Base-by-base conservation (phyloP, 2,888 invertebrate species). In the Epirrhoe tristata region DNA sequence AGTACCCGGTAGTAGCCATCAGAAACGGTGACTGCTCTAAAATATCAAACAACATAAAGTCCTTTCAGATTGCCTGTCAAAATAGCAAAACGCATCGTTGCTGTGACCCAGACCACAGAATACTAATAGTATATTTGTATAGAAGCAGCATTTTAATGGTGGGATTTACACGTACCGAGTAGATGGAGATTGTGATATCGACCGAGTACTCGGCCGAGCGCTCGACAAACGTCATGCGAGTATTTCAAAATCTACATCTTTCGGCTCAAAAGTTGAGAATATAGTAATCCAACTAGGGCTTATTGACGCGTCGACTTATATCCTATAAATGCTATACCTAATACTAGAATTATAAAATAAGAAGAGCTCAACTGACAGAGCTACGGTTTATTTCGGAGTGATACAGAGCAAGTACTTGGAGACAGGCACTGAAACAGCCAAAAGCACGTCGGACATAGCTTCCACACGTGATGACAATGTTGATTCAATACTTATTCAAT, bases 41-140 rank as follows among this genome's bases (percentile, higher is more conserved):
- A 54, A 63, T 53, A 55, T 46, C 54, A 50, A 55, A 58, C 59
- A 16, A 55, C 50, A 54, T 55, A 59, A 63, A 58, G 24, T 54
- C 58, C 34, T 65, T 65, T 59, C 55, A 56, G 56, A 31, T 53
- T 14, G 52, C 66, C 31, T 56, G 16, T 60, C 66, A 52, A 60
- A 59, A 65, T 36, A 39, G 39, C 58, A 58, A 57, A 24, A 46
- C 31, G 53, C 58, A 10, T 50, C 43, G n/a, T 32, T 62, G 57
- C 43, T 32, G 48, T 50, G 6, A 36, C 55, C 34, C 24, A 50
- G 6, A 48, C 55, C 46, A 36, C 58, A 36, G 6, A 17, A 50
- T 16, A 48, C 7, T 6, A 48, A 43, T 6, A 48, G 48, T 12
- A 39, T 48, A 14, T 2, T 16, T 48, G 14, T 48, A 48, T 16